Evolutionary conservation across 2,113 vertebrate species (phyloP), one percentile per base, ranked within the genome.

Genomic region (Syngnathus floridae): DNA sequence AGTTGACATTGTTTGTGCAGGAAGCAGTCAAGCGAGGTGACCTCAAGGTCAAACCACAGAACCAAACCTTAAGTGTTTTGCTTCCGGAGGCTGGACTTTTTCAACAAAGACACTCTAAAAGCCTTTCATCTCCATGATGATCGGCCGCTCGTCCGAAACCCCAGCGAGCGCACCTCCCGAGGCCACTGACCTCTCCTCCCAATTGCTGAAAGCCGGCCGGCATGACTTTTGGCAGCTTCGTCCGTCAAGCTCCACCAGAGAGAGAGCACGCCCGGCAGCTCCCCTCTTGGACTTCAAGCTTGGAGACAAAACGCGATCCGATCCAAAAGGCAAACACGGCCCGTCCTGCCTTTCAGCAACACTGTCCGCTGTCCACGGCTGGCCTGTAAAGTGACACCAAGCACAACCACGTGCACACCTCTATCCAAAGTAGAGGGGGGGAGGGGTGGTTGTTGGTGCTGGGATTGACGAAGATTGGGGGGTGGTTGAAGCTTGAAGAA

Each of bases 161-260:
- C 55, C 73, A 76, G 84, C 86, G 82, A 85, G 84, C 81, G 85
- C 88, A 90, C 90, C 88, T 90, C 88, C 74, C 62, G 19, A 41
- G 48, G 38, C 71, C 52, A 62, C 38, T 74, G 88, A 91, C 91
- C 89, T 91, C 89, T 73, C 67, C 90, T 72, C 90, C 91, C 11
- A 92, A 85, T 75, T 91, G 88, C 67, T 91, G 89, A 89, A 92
- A 92, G 70, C 90, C 86, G 65, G 86, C 81, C 43, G 90, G 89
- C 90, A 91, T 91, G 85, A 66, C 75, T 89, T 16, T 69, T 70
- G 77, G 75, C 80, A 72, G 73, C 65, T 76, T 62, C 62, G 64
- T 69, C 64, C 62, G 64, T 69, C 69, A 72, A 60, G 7, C 79
- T 55, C 56, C 41, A 19, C 68, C 71, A 65, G 26, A 35, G 16